Base-by-base conservation (phyloP, 2,888 invertebrate genomes). In the Hermodice carunculata region DNA sequence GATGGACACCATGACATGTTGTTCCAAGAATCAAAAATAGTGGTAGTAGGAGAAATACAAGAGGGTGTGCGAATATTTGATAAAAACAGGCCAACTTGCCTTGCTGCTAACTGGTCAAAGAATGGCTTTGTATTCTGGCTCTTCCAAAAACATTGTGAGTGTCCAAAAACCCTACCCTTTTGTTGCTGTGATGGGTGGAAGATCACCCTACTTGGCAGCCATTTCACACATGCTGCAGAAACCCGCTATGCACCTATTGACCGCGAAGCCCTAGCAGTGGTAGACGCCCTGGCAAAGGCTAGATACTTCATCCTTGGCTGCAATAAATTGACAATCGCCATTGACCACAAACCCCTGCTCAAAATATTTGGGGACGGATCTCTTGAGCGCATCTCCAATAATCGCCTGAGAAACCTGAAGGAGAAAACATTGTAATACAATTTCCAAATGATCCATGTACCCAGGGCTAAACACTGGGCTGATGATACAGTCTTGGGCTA, bases 391-490 rank as follows among this genome's bases (percentile, higher is more conserved):
- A 66, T 67, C 17, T 46, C 51, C 19, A 67, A 67, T 34, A 1
- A 70, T 19, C 66, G 76, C 1, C 66, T 76, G 4, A 29, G 67
- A 5, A 76, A 76, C 64, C 57, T 76, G 37, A 74, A 73, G 40
- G 74, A 73, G 46, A 75, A 75, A 44, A 71, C 68, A 19, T 53
- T 71, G 19, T 43, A 67, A 5, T 75, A 73, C 54, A 61, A 40
- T 48, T 66, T 74, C 48, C 61, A 40, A 14, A 69, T 73, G 61
- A 32, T 73, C 0, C 67, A 73, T 48, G 46, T 73, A 2, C 71
- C 67, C n/a, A 73, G 67, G 1, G 24, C 43, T n/a, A n/a, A n/a
- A n/a, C n/a, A n/a, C n/a, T n/a, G n/a, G n/a, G n/a, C n/a, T n/a
- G n/a, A n/a, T n/a, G n/a, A n/a, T n/a, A n/a, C n/a, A n/a, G n/a